Percentiles rank a stretch among this genome's conserved stretches.
These are phyloP conservation scores for Athene cunicularia DNA, from an alignment of 2,113 vertebrate genomes.

Conservation along the genomic window DNA sequence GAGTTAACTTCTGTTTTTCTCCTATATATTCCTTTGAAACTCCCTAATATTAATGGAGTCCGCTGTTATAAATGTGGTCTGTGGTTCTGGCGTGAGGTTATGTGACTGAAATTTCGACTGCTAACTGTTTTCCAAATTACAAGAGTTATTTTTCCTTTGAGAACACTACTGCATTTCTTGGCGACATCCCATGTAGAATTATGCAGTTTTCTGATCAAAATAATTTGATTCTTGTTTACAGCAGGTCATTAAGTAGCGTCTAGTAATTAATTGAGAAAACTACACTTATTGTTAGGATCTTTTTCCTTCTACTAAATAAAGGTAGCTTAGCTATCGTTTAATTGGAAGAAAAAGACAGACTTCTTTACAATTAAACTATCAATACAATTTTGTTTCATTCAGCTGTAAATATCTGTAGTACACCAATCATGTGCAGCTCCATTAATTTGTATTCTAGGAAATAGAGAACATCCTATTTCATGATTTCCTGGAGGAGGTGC, in stretches of 20 bases:
- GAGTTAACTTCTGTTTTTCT: not conserved
- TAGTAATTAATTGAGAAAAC: not conserved
- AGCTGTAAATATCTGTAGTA: not conserved
- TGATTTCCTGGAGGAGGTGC: slow-evolving; percentile 70
- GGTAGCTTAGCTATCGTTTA: not conserved
- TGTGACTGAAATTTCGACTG: not conserved
- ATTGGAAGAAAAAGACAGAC: not conserved
- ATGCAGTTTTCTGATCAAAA: not conserved
- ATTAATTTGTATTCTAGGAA: slow-evolving; percentile 40
- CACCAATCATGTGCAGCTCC: not conserved
- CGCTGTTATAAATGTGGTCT: not conserved
- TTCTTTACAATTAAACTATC: not conserved
- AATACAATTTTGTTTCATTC: not conserved
- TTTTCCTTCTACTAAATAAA: not conserved
- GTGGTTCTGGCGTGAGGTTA: not conserved
- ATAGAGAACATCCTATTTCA: slow-evolving; percentile 69
- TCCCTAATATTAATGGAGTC: not conserved
- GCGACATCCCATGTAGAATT: not conserved
- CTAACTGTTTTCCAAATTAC: not conserved
- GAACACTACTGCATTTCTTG: not conserved
- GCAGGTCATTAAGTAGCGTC: not conserved
- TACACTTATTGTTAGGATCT: not conserved
- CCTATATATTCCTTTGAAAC: not conserved
- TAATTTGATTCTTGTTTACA: not conserved
- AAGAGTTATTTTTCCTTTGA: not conserved